Base-by-base conservation (phyloP, 2,797 vertebrate species). In the Pristis pectinata region DNA sequence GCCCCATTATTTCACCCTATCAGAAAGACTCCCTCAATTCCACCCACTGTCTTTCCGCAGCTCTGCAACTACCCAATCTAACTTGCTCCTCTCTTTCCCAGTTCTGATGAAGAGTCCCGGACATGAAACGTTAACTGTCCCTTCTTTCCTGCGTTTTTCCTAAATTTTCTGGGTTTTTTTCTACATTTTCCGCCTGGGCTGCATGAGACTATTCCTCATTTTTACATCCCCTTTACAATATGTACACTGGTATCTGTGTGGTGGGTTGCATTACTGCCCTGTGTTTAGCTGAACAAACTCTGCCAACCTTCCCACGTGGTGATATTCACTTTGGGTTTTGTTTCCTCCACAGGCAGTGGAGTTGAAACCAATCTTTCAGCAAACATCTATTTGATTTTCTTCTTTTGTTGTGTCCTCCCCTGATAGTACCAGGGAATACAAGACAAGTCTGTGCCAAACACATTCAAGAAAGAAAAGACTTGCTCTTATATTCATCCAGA, bases 281-380 rank as follows among this genome's bases (percentile, higher is more conserved):
- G 56, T 61, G 34, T 56, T 61, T 37, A 15, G 59, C 59, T n/a
- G n/a, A 59, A 34, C 49, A 30, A 85, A 85, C 22, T n/a, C 9
- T 53, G 49, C 82, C 82, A 85, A 85, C 44, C 27, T 56, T 56
- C 56, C 82, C 82, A 27, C 11, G 6, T 85, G 82, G 27, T 53
- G 37, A 89, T 56, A 61, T 19, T n/a, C 34, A n/a, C 61, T 89
- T n/a, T 89, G 85, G 85, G 34, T 37, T 89, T 61, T 89, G 56
- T 34, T 64, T 89, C 85, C 59, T 87, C 24, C 34, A 61, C 56
- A n/a, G 34, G n/a, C 56, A 89, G 34, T 53, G 61, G 56, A 9
- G n/a, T 61, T 89, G 85, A 89, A 89, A 37, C 56, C 85, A 89
- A 61, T n/a, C 34, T 61, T 89, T 37, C 85, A 89, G 85, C 56